phyloP scores from a whole-genome alignment of 35 echinoderm and acorn worm species.

The Lytechinus pictus region DNA sequence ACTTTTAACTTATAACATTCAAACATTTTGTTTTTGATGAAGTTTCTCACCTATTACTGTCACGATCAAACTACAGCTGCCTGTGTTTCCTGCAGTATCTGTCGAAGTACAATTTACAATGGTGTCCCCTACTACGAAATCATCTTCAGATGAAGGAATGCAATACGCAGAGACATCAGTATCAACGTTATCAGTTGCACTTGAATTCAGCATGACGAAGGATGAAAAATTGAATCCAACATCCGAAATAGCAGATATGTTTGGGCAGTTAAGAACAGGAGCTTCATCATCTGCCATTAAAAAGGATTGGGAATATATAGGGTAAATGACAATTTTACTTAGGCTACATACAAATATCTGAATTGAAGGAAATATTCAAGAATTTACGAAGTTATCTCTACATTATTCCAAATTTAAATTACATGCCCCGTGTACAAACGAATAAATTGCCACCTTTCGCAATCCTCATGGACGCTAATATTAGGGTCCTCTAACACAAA shows the following conservation, averaged over 20 bases:
- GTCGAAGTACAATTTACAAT: neutral
- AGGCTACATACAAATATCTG: too few relatives aligned
- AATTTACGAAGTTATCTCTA: too few relatives aligned
- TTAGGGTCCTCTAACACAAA: too few relatives aligned
- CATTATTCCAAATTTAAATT: too few relatives aligned
- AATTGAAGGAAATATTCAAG: too few relatives aligned
- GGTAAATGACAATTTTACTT: too few relatives aligned
- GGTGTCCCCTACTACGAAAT: neutral
- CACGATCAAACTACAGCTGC: neutral
- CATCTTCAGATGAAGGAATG: neutral
- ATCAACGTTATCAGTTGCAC: neutral
- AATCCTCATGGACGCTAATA: too few relatives aligned
- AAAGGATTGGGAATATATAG: too few relatives aligned
- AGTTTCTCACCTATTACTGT: neutral
- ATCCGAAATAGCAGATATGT: neutral
- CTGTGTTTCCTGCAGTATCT: slow-evolving; percentile 15
- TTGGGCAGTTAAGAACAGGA: neutral
- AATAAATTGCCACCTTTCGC: too few relatives aligned
- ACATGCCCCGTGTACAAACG: too few relatives aligned
- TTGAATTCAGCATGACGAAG: neutral
- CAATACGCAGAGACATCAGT: neutral
- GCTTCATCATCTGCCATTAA: neutral
- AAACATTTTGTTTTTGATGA: too few relatives aligned
- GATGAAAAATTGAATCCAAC: neutral
- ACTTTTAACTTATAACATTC: too few relatives aligned